phyloP scores from a whole-genome alignment of 1,140 invertebrate genomes.

The Ceratoteleas bidentatus region DNA sequence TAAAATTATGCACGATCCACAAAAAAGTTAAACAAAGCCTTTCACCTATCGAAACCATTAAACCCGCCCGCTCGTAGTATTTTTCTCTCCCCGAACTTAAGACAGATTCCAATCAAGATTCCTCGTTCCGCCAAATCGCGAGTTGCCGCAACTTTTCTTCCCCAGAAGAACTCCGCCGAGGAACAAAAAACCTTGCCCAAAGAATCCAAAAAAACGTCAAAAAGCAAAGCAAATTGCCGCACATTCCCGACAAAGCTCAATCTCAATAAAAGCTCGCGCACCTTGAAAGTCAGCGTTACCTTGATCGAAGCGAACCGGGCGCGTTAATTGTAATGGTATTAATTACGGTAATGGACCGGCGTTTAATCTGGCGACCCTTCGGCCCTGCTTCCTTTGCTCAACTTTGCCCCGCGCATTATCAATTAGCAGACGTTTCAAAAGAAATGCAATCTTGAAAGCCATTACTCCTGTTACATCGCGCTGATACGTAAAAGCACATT shows the following conservation, averaged over 20 bases:
- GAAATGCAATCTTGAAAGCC: constrained; percentile 58
- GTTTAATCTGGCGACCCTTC: constrained; percentile 61
- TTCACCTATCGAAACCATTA: too few species aligned
- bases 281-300: constrained; percentile 46
- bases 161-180: too few species aligned
- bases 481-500: constrained; percentile 4
- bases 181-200: too few species aligned
- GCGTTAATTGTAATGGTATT: constrained; percentile 78
- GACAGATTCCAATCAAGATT: too few species aligned
- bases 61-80: too few species aligned
- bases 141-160: too few species aligned
- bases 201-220: too few species aligned
- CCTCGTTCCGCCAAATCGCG: too few species aligned
- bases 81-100: too few species aligned
- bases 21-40: too few species aligned
- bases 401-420: constrained; percentile 64
- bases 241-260: constrained; percentile 27
- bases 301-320: constrained; percentile 60
- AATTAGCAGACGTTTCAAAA: constrained; percentile 72
- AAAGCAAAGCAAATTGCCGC: too few species aligned
- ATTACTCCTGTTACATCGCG: constrained; percentile 25
- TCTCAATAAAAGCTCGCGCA: constrained; percentile 40
- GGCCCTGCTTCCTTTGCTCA: constrained; percentile 47
- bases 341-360: constrained; percentile 77
- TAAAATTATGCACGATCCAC: too few species aligned